phyloP scores from a whole-genome alignment of 2,113 vertebrate genomes.

The Ptychochromis oligacanthus region DNA sequence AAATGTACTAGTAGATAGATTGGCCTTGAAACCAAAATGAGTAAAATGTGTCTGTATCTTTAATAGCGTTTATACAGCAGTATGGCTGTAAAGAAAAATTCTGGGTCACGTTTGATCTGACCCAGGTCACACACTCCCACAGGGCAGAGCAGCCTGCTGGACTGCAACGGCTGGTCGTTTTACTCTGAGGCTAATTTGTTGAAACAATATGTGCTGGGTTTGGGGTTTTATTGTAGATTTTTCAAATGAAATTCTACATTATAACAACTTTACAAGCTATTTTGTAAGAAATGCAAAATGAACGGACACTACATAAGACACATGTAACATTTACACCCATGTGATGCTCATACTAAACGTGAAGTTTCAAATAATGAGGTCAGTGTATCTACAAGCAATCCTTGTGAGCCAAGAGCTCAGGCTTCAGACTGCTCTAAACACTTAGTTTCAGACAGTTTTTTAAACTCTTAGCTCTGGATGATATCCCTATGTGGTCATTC shows the following conservation, averaged over 20 bases:
- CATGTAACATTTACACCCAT: not conserved
- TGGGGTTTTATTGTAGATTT: not conserved
- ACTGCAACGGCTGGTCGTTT: not conserved
- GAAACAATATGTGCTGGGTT: not conserved
- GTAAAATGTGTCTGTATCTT: not conserved
- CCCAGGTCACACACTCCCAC: not conserved
- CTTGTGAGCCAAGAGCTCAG: not conserved
- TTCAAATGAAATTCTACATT: not conserved
- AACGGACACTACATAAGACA: not conserved
- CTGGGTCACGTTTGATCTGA: too few relatives aligned
- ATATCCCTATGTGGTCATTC: not conserved
- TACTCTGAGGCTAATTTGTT: not conserved
- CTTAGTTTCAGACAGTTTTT: not conserved
- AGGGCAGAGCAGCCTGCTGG: not conserved
- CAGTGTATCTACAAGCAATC: not conserved
- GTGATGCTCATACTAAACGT: not conserved
- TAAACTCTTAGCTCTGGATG: not conserved
- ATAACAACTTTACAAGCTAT: too few relatives aligned
- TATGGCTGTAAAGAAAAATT: not conserved
- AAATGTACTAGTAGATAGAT: not conserved
- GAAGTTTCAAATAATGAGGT: not conserved
- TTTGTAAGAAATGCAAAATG: too few relatives aligned
- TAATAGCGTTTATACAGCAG: not conserved
- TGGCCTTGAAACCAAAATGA: not conserved
- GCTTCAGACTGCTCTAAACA: not conserved